Evolutionary conservation across 2,888 invertebrate species (phyloP), one percentile per base, ranked within the genome.

Genomic region (Aromia moschata): DNA sequence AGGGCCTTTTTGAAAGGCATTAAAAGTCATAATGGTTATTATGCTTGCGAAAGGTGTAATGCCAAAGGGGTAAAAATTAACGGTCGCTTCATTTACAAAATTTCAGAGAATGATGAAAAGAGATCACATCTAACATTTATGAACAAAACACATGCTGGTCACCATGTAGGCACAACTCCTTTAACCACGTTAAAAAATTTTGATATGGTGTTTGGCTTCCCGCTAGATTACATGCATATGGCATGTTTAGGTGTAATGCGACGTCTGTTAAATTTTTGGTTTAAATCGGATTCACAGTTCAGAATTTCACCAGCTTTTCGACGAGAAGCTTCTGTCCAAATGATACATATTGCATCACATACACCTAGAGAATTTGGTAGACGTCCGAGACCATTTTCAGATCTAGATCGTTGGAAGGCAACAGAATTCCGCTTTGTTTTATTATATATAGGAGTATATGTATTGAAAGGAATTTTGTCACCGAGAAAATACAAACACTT

Each of bases 171-270:
- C 49, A 31, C 49, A 20, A 51, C 43, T 40, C 56, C 49, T 7
- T 18, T 56, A 16, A 36, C 49, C 43, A 33, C 5, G 17, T 12
- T 56, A 31, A 17, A 25, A 33, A 20, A 33, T 17, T 47, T 56
- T 1, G 41, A 56, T 43, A 33, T 47, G 12, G 49, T 56, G 40
- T 33, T 41, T 15, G 33, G 41, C 5, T 60, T 67, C 56, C 49
- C 52, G n/a, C 37, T 64, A 2, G 65, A 67, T 53, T 60, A 60
- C 20, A 53, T 60, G 47, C 60, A 60, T 53, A 14, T 53, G 16
- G 52, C 40, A 31, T 62, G 56, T 40, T 54, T 64, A 31, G 65
- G 64, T 38, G 61, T 65, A 18, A 60, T 60, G 20, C 58, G 57
- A 54, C 60, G 61, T 57, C 36, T 67, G 20, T 54, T 60, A 43